Evolutionary conservation across 2,113 vertebrate genomes (phyloP).

Genomic region (Pangasianodon hypophthalmus): DNA sequence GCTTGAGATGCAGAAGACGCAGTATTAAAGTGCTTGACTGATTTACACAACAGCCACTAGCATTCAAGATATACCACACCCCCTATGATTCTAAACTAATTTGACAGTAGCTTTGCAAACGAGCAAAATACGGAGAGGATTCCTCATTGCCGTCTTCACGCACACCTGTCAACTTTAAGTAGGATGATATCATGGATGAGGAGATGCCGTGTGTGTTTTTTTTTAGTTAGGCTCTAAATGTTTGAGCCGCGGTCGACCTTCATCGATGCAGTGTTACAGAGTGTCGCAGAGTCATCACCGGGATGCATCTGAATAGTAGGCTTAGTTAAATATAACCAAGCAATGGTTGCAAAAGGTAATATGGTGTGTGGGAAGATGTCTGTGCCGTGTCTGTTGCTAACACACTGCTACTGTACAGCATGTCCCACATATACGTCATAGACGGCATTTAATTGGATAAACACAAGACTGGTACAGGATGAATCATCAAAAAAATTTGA

Average conservation of each 20-base stretch:
- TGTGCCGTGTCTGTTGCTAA: neutral
- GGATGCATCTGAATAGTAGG: neutral
- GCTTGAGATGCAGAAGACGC: neutral
- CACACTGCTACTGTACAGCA: neutral
- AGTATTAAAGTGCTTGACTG: neutral
- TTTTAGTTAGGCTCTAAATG: neutral
- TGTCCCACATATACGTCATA: neutral
- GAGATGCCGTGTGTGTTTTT: neutral
- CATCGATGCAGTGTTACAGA: neutral
- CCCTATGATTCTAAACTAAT: neutral
- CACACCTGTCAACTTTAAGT: neutral
- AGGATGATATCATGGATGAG: neutral
- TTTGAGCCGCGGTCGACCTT: neutral
- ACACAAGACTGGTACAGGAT: neutral
- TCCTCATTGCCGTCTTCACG: neutral
- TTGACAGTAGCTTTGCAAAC: neutral
- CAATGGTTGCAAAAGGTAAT: neutral
- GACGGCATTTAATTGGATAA: neutral
- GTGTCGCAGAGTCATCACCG: neutral
- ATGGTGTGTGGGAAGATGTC: neutral
- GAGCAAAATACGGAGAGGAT: neutral
- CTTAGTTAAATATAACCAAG: neutral
- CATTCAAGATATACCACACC: neutral
- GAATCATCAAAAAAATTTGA: neutral
- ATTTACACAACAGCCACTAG: neutral